These are phyloP conservation scores for Stenichneumon culpator DNA, from an alignment of 2,888 invertebrate species.

Conservation along the genomic window DNA sequence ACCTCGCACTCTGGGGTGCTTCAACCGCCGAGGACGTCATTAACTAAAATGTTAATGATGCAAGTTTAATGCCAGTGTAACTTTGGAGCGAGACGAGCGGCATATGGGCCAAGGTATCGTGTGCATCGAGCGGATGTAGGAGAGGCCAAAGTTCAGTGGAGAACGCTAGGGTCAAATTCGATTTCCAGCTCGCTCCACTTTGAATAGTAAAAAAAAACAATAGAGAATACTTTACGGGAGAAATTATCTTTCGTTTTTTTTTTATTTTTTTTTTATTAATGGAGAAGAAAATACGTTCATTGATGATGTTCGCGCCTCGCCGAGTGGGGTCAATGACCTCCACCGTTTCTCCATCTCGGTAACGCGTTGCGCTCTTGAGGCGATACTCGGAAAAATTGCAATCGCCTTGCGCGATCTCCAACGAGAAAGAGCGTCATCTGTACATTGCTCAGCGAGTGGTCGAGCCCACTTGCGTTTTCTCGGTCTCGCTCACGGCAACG, in stretches of 20 bases:
- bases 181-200: neutral
- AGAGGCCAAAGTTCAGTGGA: neutral
- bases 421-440: constrained; percentile 18
- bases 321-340: constrained; percentile 11
- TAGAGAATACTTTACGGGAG: neutral
- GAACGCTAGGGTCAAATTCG: neutral
- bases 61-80: neutral
- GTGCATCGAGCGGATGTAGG: neutral
- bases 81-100: neutral
- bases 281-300: constrained; percentile 10
- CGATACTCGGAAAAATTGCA: constrained; percentile 9
- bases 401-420: constrained; percentile 27
- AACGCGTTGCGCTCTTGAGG: neutral
- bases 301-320: neutral
- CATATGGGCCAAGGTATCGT: constrained; percentile 4
- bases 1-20: neutral
- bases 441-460: constrained; percentile 4
- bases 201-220: neutral
- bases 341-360: neutral
- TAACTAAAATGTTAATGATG: constrained; percentile 7
- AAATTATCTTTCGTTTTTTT: neutral
- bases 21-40: neutral
- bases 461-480: neutral
- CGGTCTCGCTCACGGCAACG: constrained; percentile 23
- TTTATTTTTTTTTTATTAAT: too few relatives aligned